Conservation (phyloP, 2,113 vertebrate species). For the Pholis gunnellus region DNA sequence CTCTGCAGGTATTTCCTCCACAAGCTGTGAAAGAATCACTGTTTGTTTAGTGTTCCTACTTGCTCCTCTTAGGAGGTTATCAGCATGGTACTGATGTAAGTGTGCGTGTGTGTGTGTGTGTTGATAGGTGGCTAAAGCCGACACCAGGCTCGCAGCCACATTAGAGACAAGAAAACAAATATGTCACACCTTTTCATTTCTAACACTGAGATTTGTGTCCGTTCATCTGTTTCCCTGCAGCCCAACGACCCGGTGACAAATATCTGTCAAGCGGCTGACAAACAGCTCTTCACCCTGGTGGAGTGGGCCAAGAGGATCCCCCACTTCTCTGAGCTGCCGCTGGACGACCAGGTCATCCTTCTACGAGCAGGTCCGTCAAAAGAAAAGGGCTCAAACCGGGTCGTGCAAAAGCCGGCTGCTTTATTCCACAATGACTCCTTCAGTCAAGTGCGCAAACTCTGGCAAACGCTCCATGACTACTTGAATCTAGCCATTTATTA, state of each 20-base stretch:
- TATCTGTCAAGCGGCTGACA: slow-evolving; percentile 95
- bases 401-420: background rate
- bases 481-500: background rate
- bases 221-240: slow-evolving; percentile 72
- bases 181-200: slow-evolving; percentile 7
- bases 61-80: slow-evolving; percentile 64
- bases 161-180: slow-evolving; percentile 10
- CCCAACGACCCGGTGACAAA: slow-evolving; percentile 96
- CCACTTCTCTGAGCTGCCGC: slow-evolving; percentile 92
- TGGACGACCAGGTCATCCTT: slow-evolving; percentile 95
- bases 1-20: slow-evolving; percentile 83
- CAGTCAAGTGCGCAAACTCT: background rate
- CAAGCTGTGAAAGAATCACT: slow-evolving; percentile 65
- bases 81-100: slow-evolving; percentile 35
- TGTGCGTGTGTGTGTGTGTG: slow-evolving; percentile 31
- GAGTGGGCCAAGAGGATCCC: slow-evolving; percentile 96
- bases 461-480: background rate
- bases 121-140: slow-evolving; percentile 16
- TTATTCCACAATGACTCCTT: background rate
- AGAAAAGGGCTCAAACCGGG: background rate
- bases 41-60: slow-evolving; percentile 78
- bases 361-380: slow-evolving; percentile 88
- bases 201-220: slow-evolving; percentile 12
- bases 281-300: slow-evolving; percentile 94
- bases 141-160: slow-evolving; percentile 23